A percentile compares a stretch with the other conserved stretches of the same genome.
Evolutionary conservation across 2,797 vertebrate genomes (phyloP).

Genomic region (Brachymystax lenok): DNA sequence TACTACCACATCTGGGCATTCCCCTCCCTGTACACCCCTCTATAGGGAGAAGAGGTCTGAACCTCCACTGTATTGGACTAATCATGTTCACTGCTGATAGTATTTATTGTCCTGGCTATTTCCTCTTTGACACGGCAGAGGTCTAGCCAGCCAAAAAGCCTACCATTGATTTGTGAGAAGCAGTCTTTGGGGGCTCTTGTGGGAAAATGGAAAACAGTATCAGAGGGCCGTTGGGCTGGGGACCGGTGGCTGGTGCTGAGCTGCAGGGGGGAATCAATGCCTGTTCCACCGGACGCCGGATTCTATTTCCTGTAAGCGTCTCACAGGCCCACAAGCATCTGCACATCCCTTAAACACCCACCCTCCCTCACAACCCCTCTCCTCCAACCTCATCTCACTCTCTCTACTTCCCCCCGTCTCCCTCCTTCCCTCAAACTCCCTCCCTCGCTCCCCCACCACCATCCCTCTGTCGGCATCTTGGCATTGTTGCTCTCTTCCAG

Average conservation of each 20-base stretch:
- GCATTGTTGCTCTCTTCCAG: slow-evolving; percentile 49
- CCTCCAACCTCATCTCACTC: slow-evolving; percentile 19
- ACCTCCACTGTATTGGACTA: slow-evolving; percentile 25
- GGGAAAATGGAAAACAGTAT: slow-evolving; percentile 46
- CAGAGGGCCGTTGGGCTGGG: slow-evolving; percentile 25
- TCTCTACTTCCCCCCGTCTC: background rate
- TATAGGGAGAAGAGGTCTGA: slow-evolving; percentile 3
- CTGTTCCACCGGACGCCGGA: slow-evolving; percentile 26
- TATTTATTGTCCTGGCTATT: slow-evolving; percentile 38
- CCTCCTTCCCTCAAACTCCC: background rate
- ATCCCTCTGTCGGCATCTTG: slow-evolving; percentile 39
- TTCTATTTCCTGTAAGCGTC: slow-evolving; percentile 40
- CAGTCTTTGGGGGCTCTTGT: slow-evolving; percentile 38
- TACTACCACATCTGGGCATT: slow-evolving; percentile 14
- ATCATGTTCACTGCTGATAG: slow-evolving; percentile 40
- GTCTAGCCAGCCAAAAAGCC: slow-evolving; percentile 26
- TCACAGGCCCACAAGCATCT: slow-evolving; percentile 32
- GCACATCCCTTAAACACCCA: slow-evolving; percentile 31
- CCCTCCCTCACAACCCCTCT: slow-evolving; percentile 9
- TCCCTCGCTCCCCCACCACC: slow-evolving; percentile 15
- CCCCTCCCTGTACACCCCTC: background rate
- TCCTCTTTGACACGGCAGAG: background rate
- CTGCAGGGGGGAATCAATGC: slow-evolving; percentile 36
- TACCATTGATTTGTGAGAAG: slow-evolving; percentile 48
- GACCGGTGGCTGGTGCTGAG: background rate